A percentile compares a stretch with the other conserved stretches of the same genome.
Conservation (phyloP, 2,113 vertebrate species). For the Columba janthina region DNA sequence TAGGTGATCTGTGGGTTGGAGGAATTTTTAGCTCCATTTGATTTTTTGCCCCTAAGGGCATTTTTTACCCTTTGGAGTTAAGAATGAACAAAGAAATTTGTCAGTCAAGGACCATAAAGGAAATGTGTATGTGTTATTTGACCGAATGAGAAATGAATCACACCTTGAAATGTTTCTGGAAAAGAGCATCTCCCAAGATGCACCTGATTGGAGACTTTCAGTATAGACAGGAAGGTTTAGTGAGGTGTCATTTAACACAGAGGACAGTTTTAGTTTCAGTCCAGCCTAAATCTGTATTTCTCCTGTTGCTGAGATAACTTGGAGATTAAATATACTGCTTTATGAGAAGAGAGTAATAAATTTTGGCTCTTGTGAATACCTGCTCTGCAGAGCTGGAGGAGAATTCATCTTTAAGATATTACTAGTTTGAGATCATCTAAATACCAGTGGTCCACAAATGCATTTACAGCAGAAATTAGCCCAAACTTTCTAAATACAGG, state of each 20-base stretch:
- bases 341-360: not conserved
- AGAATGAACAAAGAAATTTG: not conserved
- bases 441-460: not conserved
- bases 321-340: not conserved
- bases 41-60: not conserved
- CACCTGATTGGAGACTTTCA: not conserved
- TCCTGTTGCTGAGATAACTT: not conserved
- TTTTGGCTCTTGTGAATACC: not conserved
- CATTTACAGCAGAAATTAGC: not conserved
- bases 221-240: not conserved
- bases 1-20: not conserved
- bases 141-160: not conserved
- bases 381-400: not conserved
- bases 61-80: not conserved
- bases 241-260: not conserved
- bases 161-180: not conserved
- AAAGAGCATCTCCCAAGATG: slow-evolving; percentile 1
- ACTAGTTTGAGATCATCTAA: not conserved
- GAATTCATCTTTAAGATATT: not conserved
- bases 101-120: not conserved
- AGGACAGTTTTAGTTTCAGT: not conserved
- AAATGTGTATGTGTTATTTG: not conserved
- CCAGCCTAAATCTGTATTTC: not conserved
- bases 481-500: not conserved
- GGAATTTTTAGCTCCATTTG: not conserved